Base-by-base conservation (phyloP, 2,113 vertebrate species). In the Phaethornis superciliosus region DNA sequence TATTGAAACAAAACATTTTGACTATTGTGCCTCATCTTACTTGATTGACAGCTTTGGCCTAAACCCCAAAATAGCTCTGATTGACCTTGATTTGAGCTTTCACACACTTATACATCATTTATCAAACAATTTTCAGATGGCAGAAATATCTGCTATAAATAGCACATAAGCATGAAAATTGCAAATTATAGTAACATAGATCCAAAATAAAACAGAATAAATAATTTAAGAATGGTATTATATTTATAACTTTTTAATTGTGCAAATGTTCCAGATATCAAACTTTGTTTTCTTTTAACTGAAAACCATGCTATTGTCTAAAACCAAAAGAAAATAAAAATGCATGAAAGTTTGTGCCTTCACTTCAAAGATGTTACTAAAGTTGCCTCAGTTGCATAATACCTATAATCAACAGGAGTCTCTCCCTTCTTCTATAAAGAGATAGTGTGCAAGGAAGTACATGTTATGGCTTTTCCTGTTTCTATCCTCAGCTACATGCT, bases 381-480 rank as follows among this genome's bases (percentile, higher is more conserved):
- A 90, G 86, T 40, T 74, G 42, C n/a, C n/a, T 81, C 58, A 72
- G 8, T 3, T 85, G 32, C 37, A 21, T 44, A 71, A 90, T 71
- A 72, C 46, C 65, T 78, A 79, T 59, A 81, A 93, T 92, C 54
- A 81, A 44, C 49, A 10, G 0, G 0, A 85, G 33, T 75, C 40
- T 91, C 37, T 71, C n/a, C 37, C 28, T 74, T 27, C 30, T 92
- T 81, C 84, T 87, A 82, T 74, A 94, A 93, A 91, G 27, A 89
- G 40, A 40, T 12, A 40, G 32, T 12, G 7, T 33, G 30, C 20
- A 85, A 79, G 18, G 12, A 90, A 89, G 47, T 44, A 52, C 7
- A 56, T 18, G 49, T 42, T 86, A 63, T 5, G 5, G 42, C 15
- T 76, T 84, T 87, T 87, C 63, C 89, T 82, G 67, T 87, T 94